Evolutionary conservation across 2,113 vertebrate genomes (phyloP), one percentile per base, ranked within the genome.

Genomic region (Pogona vitticeps): DNA sequence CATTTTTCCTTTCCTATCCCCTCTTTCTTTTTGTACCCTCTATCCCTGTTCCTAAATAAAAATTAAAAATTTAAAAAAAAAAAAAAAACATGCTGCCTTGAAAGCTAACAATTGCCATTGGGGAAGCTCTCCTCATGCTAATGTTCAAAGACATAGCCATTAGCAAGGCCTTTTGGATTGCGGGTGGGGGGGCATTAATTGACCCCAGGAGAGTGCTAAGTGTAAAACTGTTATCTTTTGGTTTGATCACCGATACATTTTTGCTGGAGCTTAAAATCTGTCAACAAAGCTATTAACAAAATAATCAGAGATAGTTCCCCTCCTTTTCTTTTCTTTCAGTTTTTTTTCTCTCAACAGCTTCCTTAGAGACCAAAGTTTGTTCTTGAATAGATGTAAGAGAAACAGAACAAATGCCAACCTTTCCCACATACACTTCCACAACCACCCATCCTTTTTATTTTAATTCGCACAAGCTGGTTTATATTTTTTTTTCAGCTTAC

Each of bases 61-160:
- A n/a, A n/a, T n/a, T n/a, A n/a, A n/a, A n/a, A n/a, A n/a, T n/a
- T n/a, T n/a, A n/a, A n/a, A n/a, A n/a, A n/a, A n/a, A n/a, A n/a
- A n/a, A n/a, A n/a, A n/a, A n/a, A n/a, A 59, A 65, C 91, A 91
- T 91, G 79, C 91, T 94, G 91, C 92, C 94, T 90, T 95, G 92
- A 91, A 94, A 91, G 86, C 86, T 92, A 87, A 91, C 86, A 84
- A 77, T 63, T 72, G 86, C 87, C 67, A 63, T 85, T 92, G 93
- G 85, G 83, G 88, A 33, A 92, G 89, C 61, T 90, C 33, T n/a
- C 42, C 88, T 94, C 92, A 92, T 0, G 0, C 6, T 52, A 90
- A 80, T 88, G 38, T 92, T 93, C 83, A 88, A 90, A 94, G 71
- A 68, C 83, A 94, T 89, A 40, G 67, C 89, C 73, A 78, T 83